These are phyloP conservation scores for Drosophila orena DNA, from an alignment of 1,140 invertebrate species.

Conservation along the genomic window DNA sequence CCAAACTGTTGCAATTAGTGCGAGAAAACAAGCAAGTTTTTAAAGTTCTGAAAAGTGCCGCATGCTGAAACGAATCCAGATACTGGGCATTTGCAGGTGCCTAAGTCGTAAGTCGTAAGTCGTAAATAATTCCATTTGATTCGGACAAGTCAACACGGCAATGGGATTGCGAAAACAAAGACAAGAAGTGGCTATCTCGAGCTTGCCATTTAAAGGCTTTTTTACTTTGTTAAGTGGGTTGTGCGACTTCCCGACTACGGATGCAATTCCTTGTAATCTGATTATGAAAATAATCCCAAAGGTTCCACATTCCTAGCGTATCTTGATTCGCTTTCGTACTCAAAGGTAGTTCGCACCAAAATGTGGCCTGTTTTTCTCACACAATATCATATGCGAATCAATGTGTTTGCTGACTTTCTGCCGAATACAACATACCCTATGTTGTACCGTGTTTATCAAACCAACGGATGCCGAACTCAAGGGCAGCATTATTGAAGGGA, in stretches of 20 bases:
- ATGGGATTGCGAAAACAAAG: background rate
- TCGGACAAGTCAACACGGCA: background rate
- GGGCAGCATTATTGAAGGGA: background rate
- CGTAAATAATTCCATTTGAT: constrained; percentile 16
- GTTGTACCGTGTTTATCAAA: background rate
- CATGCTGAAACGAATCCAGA: background rate
- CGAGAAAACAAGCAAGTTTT: constrained; percentile 18
- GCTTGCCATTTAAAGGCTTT: constrained; percentile 3
- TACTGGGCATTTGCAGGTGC: background rate
- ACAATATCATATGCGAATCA: too few species aligned
- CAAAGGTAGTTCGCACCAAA: background rate
- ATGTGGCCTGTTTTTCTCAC: too few species aligned
- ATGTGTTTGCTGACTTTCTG: background rate
- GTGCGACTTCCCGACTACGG: background rate
- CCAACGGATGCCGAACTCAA: constrained; percentile 7
- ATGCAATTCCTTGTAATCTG: background rate
- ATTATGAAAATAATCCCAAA: background rate
- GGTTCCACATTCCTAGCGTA: background rate
- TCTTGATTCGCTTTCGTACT: background rate
- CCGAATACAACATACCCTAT: background rate
- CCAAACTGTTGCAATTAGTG: constrained; percentile 41
- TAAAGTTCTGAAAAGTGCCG: background rate
- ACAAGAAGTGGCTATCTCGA: background rate
- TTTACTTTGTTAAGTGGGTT: background rate
- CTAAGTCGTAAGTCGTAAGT: background rate